Evolutionary conservation across 35 echinoderm and acorn worm genomes (phyloP).

Genomic region (Chiridota heheva): DNA sequence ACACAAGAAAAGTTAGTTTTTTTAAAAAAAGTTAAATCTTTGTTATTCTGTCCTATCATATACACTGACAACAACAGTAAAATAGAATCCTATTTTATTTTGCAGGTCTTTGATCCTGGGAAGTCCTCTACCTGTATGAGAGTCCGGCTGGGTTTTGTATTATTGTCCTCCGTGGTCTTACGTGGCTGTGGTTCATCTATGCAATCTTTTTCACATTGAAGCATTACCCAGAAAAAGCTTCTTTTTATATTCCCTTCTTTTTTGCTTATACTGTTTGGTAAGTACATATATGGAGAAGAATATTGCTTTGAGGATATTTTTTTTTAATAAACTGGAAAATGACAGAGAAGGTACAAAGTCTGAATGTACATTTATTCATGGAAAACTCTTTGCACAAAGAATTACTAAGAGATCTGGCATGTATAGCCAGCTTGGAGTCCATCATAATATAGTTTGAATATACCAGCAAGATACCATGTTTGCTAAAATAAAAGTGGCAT

Average conservation of each 20-base stretch:
- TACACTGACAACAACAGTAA: no score
- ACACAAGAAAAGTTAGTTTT: no score
- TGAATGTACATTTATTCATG: no score
- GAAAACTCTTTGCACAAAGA: neutral
- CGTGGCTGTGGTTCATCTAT: slow-evolving; percentile 98
- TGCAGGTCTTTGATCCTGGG: slow-evolving; percentile 85
- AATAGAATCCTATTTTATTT: neutral
- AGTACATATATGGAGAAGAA: slow-evolving; percentile 21
- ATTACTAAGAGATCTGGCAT: neutral
- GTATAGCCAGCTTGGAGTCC: neutral
- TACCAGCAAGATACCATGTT: no score
- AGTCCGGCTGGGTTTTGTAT: slow-evolving; percentile 79
- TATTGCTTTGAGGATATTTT: neutral
- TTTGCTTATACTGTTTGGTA: slow-evolving; percentile 90
- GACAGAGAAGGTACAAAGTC: no score
- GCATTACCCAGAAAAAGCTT: slow-evolving; percentile 89
- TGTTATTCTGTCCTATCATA: no score
- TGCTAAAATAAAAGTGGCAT: no score
- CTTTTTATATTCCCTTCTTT: slow-evolving; percentile 87
- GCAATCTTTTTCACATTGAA: slow-evolving; percentile 97
- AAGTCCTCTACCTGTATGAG: slow-evolving; percentile 95
- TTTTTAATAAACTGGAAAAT: neutral
- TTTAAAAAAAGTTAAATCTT: no score
- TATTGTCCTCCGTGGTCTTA: slow-evolving; percentile 60
- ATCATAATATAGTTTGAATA: no score